phyloP scores from a whole-genome alignment of 2,113 vertebrate genomes.

The Perca fluviatilis region DNA sequence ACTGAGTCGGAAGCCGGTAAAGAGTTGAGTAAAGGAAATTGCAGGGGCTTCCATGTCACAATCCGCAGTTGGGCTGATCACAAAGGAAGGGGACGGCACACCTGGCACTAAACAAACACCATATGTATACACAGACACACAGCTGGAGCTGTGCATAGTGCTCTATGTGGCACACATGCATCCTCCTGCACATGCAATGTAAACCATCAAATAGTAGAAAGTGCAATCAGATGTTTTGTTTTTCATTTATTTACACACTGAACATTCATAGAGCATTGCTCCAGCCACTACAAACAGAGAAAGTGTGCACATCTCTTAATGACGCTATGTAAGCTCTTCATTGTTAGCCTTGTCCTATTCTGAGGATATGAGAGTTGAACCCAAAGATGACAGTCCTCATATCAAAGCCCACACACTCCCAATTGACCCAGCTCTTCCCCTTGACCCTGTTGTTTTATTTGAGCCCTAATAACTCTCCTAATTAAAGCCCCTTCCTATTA shows the following conservation, averaged over 20 bases:
- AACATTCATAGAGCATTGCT: background rate
- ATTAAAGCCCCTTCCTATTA: conserved; percentile 77
- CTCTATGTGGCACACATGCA: background rate
- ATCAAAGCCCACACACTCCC: conserved; percentile 68
- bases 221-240: conserved; percentile 1
- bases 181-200: background rate
- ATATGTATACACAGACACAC: conserved; percentile 55
- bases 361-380: conserved; percentile 43
- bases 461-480: conserved; percentile 75
- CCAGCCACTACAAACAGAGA: conserved; percentile 6
- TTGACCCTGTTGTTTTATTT: conserved; percentile 80
- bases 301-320: conserved; percentile 11
- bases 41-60: conserved; percentile 64
- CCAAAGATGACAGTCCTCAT: conserved; percentile 64
- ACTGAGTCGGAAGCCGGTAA: conserved; percentile 54
- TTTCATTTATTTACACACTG: background rate
- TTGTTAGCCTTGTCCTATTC: background rate
- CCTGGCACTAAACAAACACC: conserved; percentile 66
- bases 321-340: conserved; percentile 18
- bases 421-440: conserved; percentile 64
- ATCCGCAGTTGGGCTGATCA: conserved; percentile 47
- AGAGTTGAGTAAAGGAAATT: conserved; percentile 65
- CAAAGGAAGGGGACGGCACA: conserved; percentile 55
- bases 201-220: background rate
- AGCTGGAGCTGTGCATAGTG: conserved; percentile 38